phyloP scores from a whole-genome alignment of 2,888 invertebrate species.

The Linyphia triangularis region DNA sequence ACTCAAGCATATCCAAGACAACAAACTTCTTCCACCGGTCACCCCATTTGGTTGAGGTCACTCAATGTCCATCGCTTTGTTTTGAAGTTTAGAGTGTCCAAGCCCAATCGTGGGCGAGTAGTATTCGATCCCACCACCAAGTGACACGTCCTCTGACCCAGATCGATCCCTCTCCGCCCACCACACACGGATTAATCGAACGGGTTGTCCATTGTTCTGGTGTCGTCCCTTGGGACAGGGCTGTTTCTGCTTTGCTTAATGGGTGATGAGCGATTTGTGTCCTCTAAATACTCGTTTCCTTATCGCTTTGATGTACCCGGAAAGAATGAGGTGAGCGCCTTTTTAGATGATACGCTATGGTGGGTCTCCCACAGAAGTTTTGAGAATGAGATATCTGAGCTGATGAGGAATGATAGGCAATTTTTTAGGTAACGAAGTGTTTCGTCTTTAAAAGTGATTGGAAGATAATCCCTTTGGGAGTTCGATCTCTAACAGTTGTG shows the following conservation, averaged over 20 bases:
- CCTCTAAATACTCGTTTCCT: neutral
- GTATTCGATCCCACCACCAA: neutral
- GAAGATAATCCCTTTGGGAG: too few species aligned
- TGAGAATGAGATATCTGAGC: neutral
- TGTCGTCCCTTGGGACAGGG: too few species aligned
- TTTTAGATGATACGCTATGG: neutral
- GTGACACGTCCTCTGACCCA: conserved; percentile 44
- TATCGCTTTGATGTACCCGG: neutral
- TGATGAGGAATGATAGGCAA: too few species aligned
- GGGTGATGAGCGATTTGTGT: neutral
- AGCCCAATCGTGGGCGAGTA: neutral
- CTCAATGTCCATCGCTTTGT: neutral
- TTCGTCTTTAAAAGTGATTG: too few species aligned
- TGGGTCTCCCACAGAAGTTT: neutral
- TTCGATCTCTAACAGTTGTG: too few species aligned
- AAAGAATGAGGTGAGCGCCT: neutral
- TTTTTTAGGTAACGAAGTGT: too few species aligned
- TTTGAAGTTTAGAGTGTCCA: neutral
- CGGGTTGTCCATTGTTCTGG: conserved; percentile 32
- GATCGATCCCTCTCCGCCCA: conserved; percentile 16
- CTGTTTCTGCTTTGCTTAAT: conserved; percentile 16
- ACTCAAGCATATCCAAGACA: neutral
- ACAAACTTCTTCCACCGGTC: neutral
- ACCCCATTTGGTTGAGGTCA: neutral
- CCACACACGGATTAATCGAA: conserved; percentile 56